Percentiles rank a stretch among this genome's conserved stretches.
Evolutionary conservation across 2,797 vertebrate species (phyloP).

Genomic region (Acanthornis magna): DNA sequence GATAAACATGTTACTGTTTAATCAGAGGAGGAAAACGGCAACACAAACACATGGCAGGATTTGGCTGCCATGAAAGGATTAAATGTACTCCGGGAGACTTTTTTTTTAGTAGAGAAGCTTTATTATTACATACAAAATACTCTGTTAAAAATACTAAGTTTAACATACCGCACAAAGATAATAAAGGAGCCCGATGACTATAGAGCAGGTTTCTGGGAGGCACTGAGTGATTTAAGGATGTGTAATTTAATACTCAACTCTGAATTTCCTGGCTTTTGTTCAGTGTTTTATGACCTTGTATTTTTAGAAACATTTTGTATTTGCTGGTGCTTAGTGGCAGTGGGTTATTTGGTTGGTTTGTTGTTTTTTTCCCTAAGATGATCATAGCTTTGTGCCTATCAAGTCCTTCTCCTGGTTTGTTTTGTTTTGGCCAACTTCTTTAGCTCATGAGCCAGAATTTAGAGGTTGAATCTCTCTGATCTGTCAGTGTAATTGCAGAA

Average conservation of each 20-base stretch:
- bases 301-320: conserved; percentile 58
- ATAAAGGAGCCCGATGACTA: neutral
- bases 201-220: neutral
- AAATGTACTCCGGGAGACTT: conserved; percentile 2
- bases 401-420: neutral
- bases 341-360: neutral
- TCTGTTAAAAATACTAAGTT: conserved; percentile 14
- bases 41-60: conserved; percentile 49
- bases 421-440: neutral
- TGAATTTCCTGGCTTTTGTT: conserved; percentile 54
- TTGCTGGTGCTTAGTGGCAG: neutral
- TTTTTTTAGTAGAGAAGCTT: neutral
- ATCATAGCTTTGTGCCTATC: neutral
- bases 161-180: neutral
- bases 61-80: conserved; percentile 52
- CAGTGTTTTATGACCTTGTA: conserved; percentile 31
- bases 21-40: conserved; percentile 36
- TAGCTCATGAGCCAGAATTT: neutral
- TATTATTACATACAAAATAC: neutral
- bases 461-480: neutral
- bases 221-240: neutral
- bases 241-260: conserved; percentile 28
- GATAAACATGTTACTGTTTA: conserved; percentile 63
- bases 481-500: neutral
- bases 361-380: neutral